phyloP scores from a whole-genome alignment of 2,113 vertebrate species.

The Bubo scandiacus region DNA sequence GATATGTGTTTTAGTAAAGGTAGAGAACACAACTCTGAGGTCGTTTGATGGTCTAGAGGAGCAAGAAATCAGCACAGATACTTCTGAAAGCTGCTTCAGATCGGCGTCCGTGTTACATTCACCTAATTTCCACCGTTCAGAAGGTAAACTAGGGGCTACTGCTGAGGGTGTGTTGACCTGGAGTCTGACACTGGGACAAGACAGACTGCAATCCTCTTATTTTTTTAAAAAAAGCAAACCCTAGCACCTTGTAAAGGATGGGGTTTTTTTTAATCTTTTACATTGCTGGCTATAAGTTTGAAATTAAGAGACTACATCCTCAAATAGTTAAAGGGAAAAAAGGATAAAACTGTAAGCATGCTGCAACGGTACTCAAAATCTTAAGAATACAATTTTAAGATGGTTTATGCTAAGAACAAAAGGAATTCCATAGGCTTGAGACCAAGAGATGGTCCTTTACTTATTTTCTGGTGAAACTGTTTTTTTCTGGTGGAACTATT shows the following conservation, averaged over 20 bases:
- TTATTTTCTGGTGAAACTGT: background rate
- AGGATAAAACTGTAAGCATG: background rate
- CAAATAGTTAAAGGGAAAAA: background rate
- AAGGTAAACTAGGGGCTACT: background rate
- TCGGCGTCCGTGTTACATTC: fast-evolving
- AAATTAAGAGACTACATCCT: background rate
- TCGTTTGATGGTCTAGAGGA: background rate
- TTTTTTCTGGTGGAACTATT: background rate
- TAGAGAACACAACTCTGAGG: background rate
- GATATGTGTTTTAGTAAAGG: background rate
- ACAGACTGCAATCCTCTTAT: background rate
- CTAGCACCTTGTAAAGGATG: background rate
- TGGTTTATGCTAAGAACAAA: background rate
- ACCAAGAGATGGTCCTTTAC: background rate
- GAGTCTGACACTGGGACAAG: background rate
- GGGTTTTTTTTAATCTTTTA: background rate
- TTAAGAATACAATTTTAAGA: background rate
- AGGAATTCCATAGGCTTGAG: background rate
- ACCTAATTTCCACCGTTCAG: background rate
- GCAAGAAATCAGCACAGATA: background rate
- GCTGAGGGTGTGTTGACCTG: background rate
- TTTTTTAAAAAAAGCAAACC: background rate
- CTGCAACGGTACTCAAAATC: background rate
- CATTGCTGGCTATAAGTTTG: background rate
- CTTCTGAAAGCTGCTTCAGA: background rate